Base-by-base conservation (phyloP, 2,113 vertebrate genomes). In the Laterallus jamaicensis region DNA sequence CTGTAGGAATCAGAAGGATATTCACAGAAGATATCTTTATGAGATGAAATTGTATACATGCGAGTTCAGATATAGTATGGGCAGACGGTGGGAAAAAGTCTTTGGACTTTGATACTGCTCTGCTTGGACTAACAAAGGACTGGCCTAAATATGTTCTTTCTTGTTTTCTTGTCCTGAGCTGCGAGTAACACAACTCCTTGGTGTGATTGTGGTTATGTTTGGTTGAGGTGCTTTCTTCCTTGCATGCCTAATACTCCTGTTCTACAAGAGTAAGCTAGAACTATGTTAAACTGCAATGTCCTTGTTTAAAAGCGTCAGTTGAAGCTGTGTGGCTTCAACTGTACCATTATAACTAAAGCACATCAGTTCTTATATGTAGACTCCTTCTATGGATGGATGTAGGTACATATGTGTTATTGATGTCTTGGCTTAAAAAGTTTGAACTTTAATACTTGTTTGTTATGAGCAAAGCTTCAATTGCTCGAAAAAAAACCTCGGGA, bases 381-480 rank as follows among this genome's bases (percentile, higher is more conserved):
- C 11, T 47, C 0, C 0, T 0, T 67, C 66, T 44, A 68, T 68
- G 63, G 52, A 4, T 64, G 31, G 17, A 1, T 76, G 49, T 73
- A 63, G 40, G 39, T 71, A 55, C 4, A 3, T 40, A 12, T 67
- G n/a, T 63, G 10, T 35, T 77, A 91, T 44, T 91, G 37, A 78
- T 78, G 50, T 50, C 44, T 64, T 86, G 44, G 59, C 50, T 39
- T 50, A 39, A 82, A 82, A 70, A 35, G 37, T 55, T 88, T 54
- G 74, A 77, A 21, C 19, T 19, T 3, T 60, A 44, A 6, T 29
- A 10, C 24, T 63, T 28, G 25, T 47, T 91, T 52, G 47, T 42
- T 78, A 40, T 5, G 19, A 29, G 32, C 2, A 2, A 66, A 78
- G 44, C 78, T 44, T 39, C 54, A 79, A 35, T 49, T 93, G 66